Evolutionary conservation across 2,797 vertebrate species (phyloP), one percentile per base, ranked within the genome.

Genomic region (Acanthis flammea): DNA sequence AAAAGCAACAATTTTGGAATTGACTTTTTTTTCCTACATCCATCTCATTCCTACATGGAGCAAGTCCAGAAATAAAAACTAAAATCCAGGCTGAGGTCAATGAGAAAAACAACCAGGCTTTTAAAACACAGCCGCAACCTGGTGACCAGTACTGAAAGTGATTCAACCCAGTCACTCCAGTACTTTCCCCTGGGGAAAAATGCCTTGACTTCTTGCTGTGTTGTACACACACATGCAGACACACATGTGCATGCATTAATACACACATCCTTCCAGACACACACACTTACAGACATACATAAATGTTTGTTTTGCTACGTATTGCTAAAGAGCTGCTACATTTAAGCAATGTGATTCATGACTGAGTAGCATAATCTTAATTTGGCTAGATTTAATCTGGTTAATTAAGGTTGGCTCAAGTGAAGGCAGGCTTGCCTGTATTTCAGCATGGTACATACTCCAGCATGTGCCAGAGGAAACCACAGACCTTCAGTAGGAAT

Each of bases 1-100:
- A 53, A 92, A 79, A 96, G 89, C 63, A 95, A 97, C 86, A 90
- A 91, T 88, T 97, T 97, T 90, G 57, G 37, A 96, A 96, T 95
- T 9, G 70, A 92, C 86, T 13, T 76, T 58, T 77, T 45, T 42
- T 88, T n/a, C n/a, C 77, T 80, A 42, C 22, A 90, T 92, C 18
- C 17, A 66, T 94, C 81, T 95, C 33, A 62, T 73, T 88, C 22
- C 16, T 62, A 47, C 73, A 7, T 28, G 86, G 67, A 74, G 12
- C 39, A 95, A 89, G 55, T 48, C 51, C 57, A 77, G 65, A 86
- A 48, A 74, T 25, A 88, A 63, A 96, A 96, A 42, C 55, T 71
- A 48, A 94, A 93, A 82, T 73, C 31, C 22, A 66, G 30, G 48
- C 73, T 86, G 80, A 84, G 55, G 19, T 81, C 53, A 62, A 90